Evolutionary conservation across 2,113 vertebrate species (phyloP).

Genomic region (Xyrauchen texanus): DNA sequence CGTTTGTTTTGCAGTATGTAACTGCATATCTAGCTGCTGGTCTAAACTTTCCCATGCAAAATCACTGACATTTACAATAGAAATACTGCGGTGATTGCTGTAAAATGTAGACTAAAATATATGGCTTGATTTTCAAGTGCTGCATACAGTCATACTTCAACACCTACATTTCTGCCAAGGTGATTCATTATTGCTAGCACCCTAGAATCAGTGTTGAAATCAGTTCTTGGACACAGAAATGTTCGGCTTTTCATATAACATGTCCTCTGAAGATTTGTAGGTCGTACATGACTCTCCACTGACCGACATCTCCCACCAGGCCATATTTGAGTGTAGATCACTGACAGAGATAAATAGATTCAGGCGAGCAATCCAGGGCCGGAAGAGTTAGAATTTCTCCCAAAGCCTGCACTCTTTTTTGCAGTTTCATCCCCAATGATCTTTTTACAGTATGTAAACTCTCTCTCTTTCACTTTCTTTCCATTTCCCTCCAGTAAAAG

Average conservation of each 20-base stretch:
- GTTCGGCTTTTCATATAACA: slow-evolving; percentile 15
- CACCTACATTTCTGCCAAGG: background rate
- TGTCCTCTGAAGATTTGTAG: slow-evolving; percentile 23
- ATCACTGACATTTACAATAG: slow-evolving; percentile 18
- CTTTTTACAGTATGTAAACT: slow-evolving; percentile 30
- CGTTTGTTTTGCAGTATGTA: background rate
- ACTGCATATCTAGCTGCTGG: background rate
- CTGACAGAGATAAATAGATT: slow-evolving; percentile 52
- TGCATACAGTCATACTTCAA: background rate
- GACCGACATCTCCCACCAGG: slow-evolving; percentile 34
- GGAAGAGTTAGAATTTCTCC: slow-evolving; percentile 51
- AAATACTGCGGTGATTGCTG: background rate
- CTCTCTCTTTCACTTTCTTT: slow-evolving; percentile 20
- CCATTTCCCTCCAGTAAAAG: slow-evolving; percentile 49
- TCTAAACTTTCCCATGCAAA: slow-evolving; percentile 31
- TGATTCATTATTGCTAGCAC: background rate
- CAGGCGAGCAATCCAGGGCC: slow-evolving; percentile 26
- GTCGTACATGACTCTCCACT: slow-evolving; percentile 23
- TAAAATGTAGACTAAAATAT: background rate
- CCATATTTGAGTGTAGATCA: slow-evolving; percentile 8
- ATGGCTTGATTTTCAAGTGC: background rate
- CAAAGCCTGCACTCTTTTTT: slow-evolving; percentile 12
- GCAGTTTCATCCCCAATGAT: background rate
- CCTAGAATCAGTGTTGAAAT: background rate
- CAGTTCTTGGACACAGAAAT: background rate